Percentiles rank a stretch among this genome's conserved stretches.
Evolutionary conservation across 2,888 invertebrate genomes (phyloP).

Genomic region (Ptychoptera contaminata): DNA sequence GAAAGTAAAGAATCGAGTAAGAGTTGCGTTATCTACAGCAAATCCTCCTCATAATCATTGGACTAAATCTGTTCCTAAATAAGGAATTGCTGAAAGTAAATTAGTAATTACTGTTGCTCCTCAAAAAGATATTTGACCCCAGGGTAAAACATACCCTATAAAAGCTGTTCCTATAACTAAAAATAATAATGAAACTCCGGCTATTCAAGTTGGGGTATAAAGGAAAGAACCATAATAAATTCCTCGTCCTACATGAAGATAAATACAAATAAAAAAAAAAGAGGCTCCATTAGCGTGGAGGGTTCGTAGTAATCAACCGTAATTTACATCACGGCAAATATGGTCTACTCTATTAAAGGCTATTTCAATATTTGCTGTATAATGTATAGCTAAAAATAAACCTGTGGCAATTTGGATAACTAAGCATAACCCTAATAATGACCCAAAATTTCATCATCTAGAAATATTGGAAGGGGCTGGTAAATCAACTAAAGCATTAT

Average conservation of each 20-base stretch:
- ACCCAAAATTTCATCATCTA: constrained; percentile 53
- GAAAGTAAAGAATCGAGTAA: constrained; percentile 61
- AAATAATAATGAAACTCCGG: constrained; percentile 46
- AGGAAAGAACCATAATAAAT: constrained; percentile 37
- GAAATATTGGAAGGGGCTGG: constrained; percentile 46
- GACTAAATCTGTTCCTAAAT: constrained; percentile 44
- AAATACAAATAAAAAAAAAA: constrained; percentile 55
- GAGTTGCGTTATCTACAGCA: constrained; percentile 53
- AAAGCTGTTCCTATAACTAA: constrained; percentile 51
- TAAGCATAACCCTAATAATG: constrained; percentile 44
- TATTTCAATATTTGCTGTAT: constrained; percentile 42
- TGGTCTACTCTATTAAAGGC: constrained; percentile 51
- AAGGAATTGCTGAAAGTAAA: constrained; percentile 54
- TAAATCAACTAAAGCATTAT: constrained; percentile 40
- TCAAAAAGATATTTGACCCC: constrained; percentile 66
- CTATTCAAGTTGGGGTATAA: constrained; percentile 39
- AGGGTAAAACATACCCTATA: constrained; percentile 56
- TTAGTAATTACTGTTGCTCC: constrained; percentile 69
- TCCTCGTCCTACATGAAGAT: constrained; percentile 50
- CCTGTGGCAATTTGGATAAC: constrained; percentile 51
- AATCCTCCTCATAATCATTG: constrained; percentile 65
- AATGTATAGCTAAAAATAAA: constrained; percentile 53
- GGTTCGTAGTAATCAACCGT: constrained; percentile 48
- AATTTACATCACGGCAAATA: constrained; percentile 54
- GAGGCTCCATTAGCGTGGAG: constrained; percentile 57